Evolutionary conservation across 2,113 vertebrate genomes (phyloP).

Genomic region (Poecilia latipinna): DNA sequence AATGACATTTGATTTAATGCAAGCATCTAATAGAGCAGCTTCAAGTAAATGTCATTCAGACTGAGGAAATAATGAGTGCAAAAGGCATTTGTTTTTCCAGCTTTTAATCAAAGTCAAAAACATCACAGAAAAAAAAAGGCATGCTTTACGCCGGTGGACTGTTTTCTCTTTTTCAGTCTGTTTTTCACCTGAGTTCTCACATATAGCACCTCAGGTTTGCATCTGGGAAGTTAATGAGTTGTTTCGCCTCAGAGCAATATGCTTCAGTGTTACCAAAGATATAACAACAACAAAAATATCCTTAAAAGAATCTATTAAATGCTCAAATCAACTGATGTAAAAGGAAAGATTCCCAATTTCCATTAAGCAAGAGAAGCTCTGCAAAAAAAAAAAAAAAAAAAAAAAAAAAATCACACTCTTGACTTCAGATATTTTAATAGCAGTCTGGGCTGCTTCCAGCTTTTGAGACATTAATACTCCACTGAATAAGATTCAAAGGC

Average conservation of each 20-base stretch:
- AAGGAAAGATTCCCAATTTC: slow-evolving; percentile 71
- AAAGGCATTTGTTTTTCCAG: slow-evolving; percentile 42
- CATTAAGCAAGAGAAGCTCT: slow-evolving; percentile 60
- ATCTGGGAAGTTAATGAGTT: slow-evolving; percentile 70
- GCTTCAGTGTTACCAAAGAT: slow-evolving; percentile 60
- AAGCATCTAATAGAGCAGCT: slow-evolving; percentile 58
- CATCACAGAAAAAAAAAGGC: slow-evolving; percentile 11
- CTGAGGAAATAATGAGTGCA: slow-evolving; percentile 46
- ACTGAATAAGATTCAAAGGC: slow-evolving; percentile 73
- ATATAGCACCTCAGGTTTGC: slow-evolving; percentile 53
- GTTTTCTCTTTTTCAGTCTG: slow-evolving; percentile 27
- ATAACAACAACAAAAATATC: slow-evolving; percentile 69
- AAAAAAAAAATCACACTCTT: slow-evolving; percentile 46
- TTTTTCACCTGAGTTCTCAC: slow-evolving; percentile 46
- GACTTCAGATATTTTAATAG: slow-evolving; percentile 68
- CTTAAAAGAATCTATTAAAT: slow-evolving; percentile 75
- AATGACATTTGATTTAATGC: slow-evolving; percentile 62
- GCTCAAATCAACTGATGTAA: slow-evolving; percentile 71
- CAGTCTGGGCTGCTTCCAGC: slow-evolving; percentile 63
- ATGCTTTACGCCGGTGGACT: slow-evolving; percentile 6
- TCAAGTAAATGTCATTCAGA: slow-evolving; percentile 65
- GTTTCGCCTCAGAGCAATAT: slow-evolving; percentile 60
- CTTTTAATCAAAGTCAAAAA: slow-evolving; percentile 41
- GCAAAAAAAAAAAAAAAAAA: slow-evolving; percentile 51
- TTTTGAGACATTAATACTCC: slow-evolving; percentile 69